phyloP scores from a whole-genome alignment of 1,140 invertebrate species.

The Holcopasites calliopsidis region DNA sequence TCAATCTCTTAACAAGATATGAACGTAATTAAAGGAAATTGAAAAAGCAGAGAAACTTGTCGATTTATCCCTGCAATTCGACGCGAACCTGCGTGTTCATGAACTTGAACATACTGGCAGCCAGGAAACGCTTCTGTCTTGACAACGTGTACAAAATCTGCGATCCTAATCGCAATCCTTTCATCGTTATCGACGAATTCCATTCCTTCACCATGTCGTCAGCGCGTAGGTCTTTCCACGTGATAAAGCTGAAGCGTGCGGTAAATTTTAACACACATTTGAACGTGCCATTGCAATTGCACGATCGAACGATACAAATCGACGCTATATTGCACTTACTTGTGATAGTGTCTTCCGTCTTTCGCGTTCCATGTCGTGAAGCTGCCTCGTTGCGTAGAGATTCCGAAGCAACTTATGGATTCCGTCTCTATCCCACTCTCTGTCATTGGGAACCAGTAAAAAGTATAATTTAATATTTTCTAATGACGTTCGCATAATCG shows the following conservation, averaged over 20 bases:
- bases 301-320: not conserved
- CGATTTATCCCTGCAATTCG: too few species aligned
- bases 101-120: conserved; percentile 88
- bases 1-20: too few species aligned
- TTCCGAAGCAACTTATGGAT: conserved; percentile 88
- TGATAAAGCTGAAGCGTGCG: conserved; percentile 86
- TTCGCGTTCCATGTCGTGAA: conserved; percentile 94
- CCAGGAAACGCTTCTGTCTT: conserved; percentile 88
- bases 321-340: conserved; percentile 58
- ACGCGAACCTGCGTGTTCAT: conserved; percentile 93
- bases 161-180: conserved; percentile 83
- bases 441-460: conserved; percentile 70
- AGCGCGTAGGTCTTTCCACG: conserved; percentile 96
- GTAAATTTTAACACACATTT: not conserved
- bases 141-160: conserved; percentile 87
- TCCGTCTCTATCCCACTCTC: conserved; percentile 81
- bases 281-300: not conserved
- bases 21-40: too few species aligned
- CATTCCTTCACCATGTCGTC: conserved; percentile 89
- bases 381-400: conserved; percentile 92
- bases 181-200: conserved; percentile 91
- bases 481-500: not conserved
- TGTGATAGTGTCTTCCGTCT: conserved; percentile 92
- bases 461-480: too few species aligned
- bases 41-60: too few species aligned